Evolutionary conservation across 2,888 invertebrate genomes (phyloP).

Genomic region (Troides aeacus): DNA sequence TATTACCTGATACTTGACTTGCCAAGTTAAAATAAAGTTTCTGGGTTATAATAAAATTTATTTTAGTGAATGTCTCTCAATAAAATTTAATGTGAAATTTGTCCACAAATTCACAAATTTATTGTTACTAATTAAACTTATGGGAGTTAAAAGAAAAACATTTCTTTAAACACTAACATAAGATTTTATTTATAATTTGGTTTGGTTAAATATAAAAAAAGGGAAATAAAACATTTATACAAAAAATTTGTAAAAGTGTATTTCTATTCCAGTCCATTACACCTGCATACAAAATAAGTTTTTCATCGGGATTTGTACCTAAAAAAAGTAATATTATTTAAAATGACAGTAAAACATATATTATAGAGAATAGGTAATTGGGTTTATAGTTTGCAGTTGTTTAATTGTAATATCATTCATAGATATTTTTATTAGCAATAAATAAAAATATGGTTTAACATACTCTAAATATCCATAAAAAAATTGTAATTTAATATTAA

Average conservation of each 20-base stretch:
- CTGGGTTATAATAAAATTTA: background rate
- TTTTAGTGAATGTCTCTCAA: background rate
- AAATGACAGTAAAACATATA: conserved; percentile 39
- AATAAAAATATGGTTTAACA: conserved; percentile 5
- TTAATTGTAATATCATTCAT: conserved; percentile 2
- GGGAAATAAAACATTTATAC: conserved; percentile 38
- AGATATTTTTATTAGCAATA: conserved; percentile 2
- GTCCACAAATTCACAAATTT: background rate
- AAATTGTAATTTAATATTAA: conserved; percentile 19
- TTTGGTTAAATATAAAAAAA: background rate
- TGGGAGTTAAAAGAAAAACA: background rate
- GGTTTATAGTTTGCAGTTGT: background rate
- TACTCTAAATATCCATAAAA: conserved; percentile 31
- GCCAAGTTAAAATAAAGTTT: background rate
- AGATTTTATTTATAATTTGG: background rate
- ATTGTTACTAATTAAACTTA: background rate
- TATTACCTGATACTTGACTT: background rate
- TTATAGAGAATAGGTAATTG: conserved; percentile 10
- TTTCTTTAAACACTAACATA: background rate
- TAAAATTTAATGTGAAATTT: background rate
- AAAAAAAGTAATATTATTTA: conserved; percentile 50
- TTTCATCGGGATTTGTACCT: conserved; percentile 58
- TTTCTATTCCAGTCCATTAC: conserved; percentile 59
- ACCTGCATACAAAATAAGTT: conserved; percentile 62
- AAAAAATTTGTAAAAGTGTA: conserved; percentile 53